phyloP scores from a whole-genome alignment of 2,888 invertebrate species.

The Psococerastis gibbosa region DNA sequence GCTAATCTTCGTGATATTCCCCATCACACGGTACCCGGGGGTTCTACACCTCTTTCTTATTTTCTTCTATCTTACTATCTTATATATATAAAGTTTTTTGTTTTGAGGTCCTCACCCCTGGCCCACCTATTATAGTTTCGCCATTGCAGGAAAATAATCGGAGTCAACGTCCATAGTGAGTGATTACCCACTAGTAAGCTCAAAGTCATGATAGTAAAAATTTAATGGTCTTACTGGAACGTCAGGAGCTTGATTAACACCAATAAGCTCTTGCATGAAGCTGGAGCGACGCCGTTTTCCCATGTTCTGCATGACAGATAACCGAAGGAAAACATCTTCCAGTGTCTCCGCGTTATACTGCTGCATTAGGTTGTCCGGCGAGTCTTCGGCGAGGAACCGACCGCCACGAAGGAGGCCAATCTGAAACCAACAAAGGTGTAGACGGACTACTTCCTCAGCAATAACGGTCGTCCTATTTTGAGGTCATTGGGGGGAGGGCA shows the following conservation, averaged over 20 bases:
- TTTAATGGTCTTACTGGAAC: conserved; percentile 33
- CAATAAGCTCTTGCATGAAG: conserved; percentile 50
- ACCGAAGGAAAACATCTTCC: conserved; percentile 64
- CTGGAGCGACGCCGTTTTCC: conserved; percentile 63
- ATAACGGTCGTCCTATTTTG: background rate
- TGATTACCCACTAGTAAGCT: too few species aligned
- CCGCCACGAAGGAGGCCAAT: conserved; percentile 73
- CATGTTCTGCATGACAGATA: conserved; percentile 61
- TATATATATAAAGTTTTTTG: background rate
- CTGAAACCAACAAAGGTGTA: conserved; percentile 26
- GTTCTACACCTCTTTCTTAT: too few species aligned
- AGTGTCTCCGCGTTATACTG: conserved; percentile 53
- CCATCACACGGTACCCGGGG: too few species aligned
- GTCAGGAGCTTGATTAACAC: conserved; percentile 39
- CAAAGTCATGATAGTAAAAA: too few species aligned
- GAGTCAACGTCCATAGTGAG: too few species aligned
- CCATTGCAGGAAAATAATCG: too few species aligned
- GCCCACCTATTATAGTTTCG: too few species aligned
- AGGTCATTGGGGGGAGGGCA: too few species aligned
- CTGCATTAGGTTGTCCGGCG: conserved; percentile 48
- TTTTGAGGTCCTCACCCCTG: too few species aligned
- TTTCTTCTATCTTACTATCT: too few species aligned
- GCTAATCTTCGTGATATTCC: too few species aligned
- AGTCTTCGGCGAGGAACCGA: conserved; percentile 65
- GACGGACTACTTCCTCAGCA: conserved; percentile 11